Conservation (phyloP, 2,113 vertebrate genomes). For the Hiodon alosoides region DNA sequence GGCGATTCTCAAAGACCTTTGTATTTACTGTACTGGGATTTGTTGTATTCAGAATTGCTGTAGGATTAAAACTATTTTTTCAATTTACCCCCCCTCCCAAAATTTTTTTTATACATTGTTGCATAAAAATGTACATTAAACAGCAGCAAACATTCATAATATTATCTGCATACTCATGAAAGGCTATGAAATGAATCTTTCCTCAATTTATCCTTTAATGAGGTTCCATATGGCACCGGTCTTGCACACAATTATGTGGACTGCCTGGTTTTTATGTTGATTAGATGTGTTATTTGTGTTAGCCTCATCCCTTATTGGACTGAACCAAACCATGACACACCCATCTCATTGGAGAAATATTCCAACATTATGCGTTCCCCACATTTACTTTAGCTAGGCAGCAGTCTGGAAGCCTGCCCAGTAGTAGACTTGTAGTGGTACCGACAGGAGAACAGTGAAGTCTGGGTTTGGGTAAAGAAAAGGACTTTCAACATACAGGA, state of each 20-base stretch:
- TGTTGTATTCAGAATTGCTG: not conserved
- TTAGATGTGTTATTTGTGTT: not conserved
- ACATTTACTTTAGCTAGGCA: slow-evolving; percentile 16
- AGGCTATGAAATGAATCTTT: not conserved
- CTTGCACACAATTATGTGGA: not conserved
- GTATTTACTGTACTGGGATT: not conserved
- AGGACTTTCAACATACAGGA: no score
- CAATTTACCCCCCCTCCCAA: not conserved
- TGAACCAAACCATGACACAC: slow-evolving; percentile 32
- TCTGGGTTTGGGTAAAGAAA: no score
- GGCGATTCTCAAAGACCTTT: not conserved
- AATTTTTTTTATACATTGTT: not conserved
- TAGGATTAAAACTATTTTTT: not conserved
- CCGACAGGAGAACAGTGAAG: no score
- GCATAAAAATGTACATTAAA: no score
- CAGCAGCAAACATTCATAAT: not conserved
- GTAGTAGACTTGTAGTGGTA: no score
- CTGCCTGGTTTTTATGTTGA: not conserved
- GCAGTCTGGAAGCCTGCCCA: no score
- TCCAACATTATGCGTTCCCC: no score
- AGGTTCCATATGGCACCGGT: not conserved
- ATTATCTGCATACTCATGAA: not conserved
- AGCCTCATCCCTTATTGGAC: no score
- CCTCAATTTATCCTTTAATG: not conserved
- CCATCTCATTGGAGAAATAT: slow-evolving; percentile 61